Percentiles rank a stretch among this genome's conserved stretches.
Evolutionary conservation across 2,888 invertebrate species (phyloP).

Genomic region (Penaeus monodon): DNA sequence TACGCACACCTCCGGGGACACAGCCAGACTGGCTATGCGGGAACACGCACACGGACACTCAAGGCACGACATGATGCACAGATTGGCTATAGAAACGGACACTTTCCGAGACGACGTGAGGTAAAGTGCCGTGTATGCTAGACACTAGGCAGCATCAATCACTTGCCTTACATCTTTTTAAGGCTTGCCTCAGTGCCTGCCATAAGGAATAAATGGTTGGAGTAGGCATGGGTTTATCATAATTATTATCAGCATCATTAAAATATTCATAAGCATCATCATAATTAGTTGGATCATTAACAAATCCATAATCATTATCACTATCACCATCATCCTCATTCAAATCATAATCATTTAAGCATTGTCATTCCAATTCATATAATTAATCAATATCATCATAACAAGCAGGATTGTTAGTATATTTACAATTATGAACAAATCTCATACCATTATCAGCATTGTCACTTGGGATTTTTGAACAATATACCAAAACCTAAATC

Average conservation of each 20-base stretch:
- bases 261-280: not conserved
- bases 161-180: conserved; percentile 19
- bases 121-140: not conserved
- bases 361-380: too few species aligned
- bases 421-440: too few species aligned
- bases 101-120: conserved; percentile 24
- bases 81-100: conserved; percentile 35
- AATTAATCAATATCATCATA: too few species aligned
- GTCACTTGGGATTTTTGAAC: too few species aligned
- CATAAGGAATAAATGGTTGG: conserved; percentile 16
- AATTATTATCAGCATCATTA: not conserved
- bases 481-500: too few species aligned
- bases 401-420: too few species aligned
- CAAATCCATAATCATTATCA: too few species aligned
- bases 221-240: not conserved
- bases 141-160: not conserved
- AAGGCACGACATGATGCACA: conserved; percentile 55
- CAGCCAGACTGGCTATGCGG: conserved; percentile 52
- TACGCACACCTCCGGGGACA: conserved; percentile 55
- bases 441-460: too few species aligned
- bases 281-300: not conserved
- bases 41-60: conserved; percentile 57
- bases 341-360: too few species aligned
- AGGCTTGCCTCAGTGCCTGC: conserved; percentile 29
- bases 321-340: too few species aligned